Conservation (phyloP, 2,888 invertebrate genomes). For the Leptopilina myrica region DNA sequence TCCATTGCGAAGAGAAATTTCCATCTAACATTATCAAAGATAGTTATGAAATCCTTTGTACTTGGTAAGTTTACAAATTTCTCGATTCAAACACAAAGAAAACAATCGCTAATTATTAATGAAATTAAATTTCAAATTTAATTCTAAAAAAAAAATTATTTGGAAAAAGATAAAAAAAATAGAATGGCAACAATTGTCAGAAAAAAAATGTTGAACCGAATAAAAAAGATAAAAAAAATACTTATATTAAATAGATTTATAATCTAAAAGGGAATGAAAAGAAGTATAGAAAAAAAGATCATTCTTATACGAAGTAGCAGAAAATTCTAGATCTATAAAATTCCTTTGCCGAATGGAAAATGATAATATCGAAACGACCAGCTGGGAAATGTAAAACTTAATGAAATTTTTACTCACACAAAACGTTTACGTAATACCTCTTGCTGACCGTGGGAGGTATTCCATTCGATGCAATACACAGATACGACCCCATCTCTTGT, state of each 20-base stretch:
- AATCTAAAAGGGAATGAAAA: not conserved
- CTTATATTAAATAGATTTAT: not conserved
- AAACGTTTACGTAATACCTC: constrained; percentile 88
- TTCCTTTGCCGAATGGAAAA: not conserved
- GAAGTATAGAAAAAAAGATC: not conserved
- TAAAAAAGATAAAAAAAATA: not conserved
- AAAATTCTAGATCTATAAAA: constrained; percentile 14
- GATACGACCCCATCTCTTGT: constrained; percentile 90
- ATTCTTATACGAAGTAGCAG: not conserved
- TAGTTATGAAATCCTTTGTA: not conserved
- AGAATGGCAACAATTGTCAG: too few species aligned
- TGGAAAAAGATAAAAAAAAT: too few species aligned
- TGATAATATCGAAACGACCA: constrained; percentile 3
- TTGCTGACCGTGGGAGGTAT: constrained; percentile 91
- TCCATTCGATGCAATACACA: constrained; percentile 91
- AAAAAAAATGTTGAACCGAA: not conserved
- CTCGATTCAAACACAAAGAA: too few species aligned
- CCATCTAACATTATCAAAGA: not conserved
- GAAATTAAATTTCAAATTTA: too few species aligned
- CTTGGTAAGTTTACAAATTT: too few species aligned
- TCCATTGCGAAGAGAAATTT: not conserved
- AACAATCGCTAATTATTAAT: too few species aligned
- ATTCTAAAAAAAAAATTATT: too few species aligned
- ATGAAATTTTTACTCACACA: constrained; percentile 72
- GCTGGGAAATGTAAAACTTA: constrained; percentile 5